These are phyloP conservation scores for Oryzias woworae DNA, from an alignment of 2,113 vertebrate species.

Conservation along the genomic window DNA sequence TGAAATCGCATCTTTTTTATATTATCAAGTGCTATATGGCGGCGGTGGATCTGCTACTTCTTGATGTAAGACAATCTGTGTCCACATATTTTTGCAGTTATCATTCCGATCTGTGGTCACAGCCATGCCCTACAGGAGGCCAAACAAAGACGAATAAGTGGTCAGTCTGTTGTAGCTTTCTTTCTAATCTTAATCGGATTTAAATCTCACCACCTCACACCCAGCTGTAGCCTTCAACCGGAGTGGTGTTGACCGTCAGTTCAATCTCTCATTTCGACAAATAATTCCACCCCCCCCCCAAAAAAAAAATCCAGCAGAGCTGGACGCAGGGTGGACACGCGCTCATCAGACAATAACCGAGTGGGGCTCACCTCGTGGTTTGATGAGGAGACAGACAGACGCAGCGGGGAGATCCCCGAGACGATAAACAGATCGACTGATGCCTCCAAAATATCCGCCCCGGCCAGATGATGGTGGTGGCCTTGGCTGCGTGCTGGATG, in stretches of 20 bases:
- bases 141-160: constrained; percentile 65
- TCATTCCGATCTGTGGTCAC: constrained; percentile 41
- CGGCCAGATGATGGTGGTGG: constrained; percentile 51
- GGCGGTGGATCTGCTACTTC: neutral
- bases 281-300: neutral
- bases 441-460: constrained; percentile 39
- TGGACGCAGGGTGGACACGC: constrained; percentile 24
- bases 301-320: constrained; percentile 2
- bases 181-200: constrained; percentile 74
- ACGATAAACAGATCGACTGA: constrained; percentile 13
- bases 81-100: neutral
- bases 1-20: neutral
- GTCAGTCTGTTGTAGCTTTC: constrained; percentile 64
- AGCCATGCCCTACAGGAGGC: constrained; percentile 29
- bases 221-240: constrained; percentile 19
- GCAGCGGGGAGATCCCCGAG: constrained; percentile 8
- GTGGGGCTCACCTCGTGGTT: constrained; percentile 75
- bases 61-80: constrained; percentile 32
- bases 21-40: neutral
- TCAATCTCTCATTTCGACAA: constrained; percentile 27
- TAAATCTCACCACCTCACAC: constrained; percentile 50
- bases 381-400: constrained; percentile 50
- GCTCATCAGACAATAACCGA: constrained; percentile 57
- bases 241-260: constrained; percentile 9
- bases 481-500: constrained; percentile 67